Conservation (phyloP, 2,888 invertebrate species). For the Sesia bembeciformis region DNA sequence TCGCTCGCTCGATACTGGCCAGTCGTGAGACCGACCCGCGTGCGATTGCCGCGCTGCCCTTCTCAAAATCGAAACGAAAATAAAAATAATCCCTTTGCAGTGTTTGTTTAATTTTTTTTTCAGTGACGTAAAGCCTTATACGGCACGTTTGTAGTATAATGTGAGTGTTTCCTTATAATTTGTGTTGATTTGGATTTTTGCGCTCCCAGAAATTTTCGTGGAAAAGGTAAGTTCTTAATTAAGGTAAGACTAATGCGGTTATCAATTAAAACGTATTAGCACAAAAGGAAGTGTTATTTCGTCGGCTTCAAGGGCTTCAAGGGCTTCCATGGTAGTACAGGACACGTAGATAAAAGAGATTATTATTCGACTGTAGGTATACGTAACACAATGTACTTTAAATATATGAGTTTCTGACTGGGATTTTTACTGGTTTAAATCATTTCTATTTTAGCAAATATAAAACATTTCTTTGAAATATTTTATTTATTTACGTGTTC, state of each 20-base stretch:
- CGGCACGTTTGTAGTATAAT: not conserved
- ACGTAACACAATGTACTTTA: too few species aligned
- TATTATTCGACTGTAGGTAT: too few species aligned
- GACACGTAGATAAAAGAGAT: too few species aligned
- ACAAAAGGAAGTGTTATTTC: too few species aligned
- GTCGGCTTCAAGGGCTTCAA: too few species aligned
- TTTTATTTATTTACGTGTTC: too few species aligned
- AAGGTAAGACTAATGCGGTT: not conserved
- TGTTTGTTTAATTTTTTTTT: not conserved
- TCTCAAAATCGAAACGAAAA: not conserved
- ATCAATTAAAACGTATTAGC: not conserved
- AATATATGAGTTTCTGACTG: too few species aligned
- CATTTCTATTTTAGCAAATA: too few species aligned
- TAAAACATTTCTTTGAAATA: too few species aligned
- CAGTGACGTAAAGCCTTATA: not conserved
- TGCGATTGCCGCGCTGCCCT: conserved; percentile 13
- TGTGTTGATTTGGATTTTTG: not conserved
- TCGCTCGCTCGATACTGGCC: conserved; percentile 62
- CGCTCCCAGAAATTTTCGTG: not conserved
- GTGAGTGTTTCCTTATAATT: not conserved
- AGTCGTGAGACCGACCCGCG: conserved; percentile 46
- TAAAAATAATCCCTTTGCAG: not conserved
- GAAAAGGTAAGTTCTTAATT: not conserved
- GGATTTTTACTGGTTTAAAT: too few species aligned
- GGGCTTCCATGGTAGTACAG: too few species aligned